These are phyloP conservation scores for Struthio camelus DNA, from an alignment of 2,113 vertebrate species.

Conservation along the genomic window DNA sequence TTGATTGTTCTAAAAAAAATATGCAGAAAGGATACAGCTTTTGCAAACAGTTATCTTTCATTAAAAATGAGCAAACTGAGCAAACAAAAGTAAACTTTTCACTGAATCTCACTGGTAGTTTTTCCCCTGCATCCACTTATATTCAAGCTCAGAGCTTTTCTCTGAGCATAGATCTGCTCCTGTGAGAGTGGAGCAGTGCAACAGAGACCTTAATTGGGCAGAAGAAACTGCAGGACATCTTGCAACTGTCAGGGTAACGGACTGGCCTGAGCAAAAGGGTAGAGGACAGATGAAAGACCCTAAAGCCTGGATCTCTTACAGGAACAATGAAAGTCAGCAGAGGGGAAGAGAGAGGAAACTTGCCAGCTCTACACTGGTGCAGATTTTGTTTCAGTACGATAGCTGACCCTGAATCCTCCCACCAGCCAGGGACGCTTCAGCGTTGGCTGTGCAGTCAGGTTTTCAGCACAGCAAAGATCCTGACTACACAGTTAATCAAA, in stretches of 20 bases:
- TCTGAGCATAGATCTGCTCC: not conserved
- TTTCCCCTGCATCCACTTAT: not conserved
- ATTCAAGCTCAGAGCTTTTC: not conserved
- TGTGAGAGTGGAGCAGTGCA: not conserved
- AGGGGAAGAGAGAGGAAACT: not conserved
- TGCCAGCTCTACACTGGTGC: not conserved
- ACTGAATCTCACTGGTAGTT: not conserved
- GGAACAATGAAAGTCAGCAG: not conserved
- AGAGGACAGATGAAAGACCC: not conserved
- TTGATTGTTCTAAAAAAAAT: not conserved
- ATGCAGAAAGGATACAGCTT: not conserved
- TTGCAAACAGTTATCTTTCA: not conserved
- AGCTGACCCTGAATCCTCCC: conserved; percentile 12
- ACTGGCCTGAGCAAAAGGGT: not conserved
- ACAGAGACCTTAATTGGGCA: not conserved
- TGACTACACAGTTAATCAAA: conserved; percentile 47
- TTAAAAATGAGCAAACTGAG: not conserved
- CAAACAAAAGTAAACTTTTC: not conserved
- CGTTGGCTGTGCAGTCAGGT: not conserved
- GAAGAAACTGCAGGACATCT: not conserved
- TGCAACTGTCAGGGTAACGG: not conserved
- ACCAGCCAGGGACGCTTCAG: not conserved
- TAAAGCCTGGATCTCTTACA: not conserved
- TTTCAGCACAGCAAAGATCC: conserved; percentile 13
- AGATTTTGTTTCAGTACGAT: not conserved